A percentile compares a stretch with the other conserved stretches of the same genome.
Evolutionary conservation across 2,888 invertebrate genomes (phyloP).

Genomic region (Epiperipatus broadwayi): DNA sequence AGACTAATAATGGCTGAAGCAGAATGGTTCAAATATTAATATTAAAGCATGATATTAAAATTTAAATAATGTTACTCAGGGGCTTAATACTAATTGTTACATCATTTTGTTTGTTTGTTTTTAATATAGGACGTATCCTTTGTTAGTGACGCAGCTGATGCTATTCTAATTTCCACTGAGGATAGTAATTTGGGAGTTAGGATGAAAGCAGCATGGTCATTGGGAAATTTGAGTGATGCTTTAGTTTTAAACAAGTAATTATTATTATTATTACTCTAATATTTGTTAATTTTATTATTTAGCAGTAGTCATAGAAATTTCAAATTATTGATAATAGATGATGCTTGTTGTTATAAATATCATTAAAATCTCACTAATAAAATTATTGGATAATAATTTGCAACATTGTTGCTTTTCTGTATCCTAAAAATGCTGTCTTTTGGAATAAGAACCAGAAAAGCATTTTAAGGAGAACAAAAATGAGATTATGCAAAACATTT

Average conservation of each 20-base stretch:
- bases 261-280: background rate
- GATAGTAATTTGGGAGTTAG: slow-evolving; percentile 48
- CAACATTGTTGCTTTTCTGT: too few relatives aligned
- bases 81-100: too few relatives aligned
- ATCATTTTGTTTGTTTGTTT: background rate
- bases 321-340: background rate
- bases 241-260: slow-evolving; percentile 47
- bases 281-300: background rate
- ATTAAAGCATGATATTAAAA: too few relatives aligned
- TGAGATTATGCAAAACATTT: too few relatives aligned
- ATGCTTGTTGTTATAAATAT: slow-evolving; percentile 5
- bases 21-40: too few relatives aligned
- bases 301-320: background rate
- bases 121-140: slow-evolving; percentile 27
- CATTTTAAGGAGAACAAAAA: too few relatives aligned
- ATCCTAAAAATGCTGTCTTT: too few relatives aligned
- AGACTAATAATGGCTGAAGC: too few relatives aligned
- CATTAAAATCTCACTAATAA: too few relatives aligned
- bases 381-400: too few relatives aligned
- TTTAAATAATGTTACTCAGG: too few relatives aligned
- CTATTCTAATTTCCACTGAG: slow-evolving; percentile 42
- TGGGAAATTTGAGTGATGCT: slow-evolving; percentile 66
- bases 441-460: too few relatives aligned
- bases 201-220: slow-evolving; percentile 63
- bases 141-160: slow-evolving; percentile 55